Base-by-base conservation (phyloP, 2,888 invertebrate genomes). In the Noctua comes region DNA sequence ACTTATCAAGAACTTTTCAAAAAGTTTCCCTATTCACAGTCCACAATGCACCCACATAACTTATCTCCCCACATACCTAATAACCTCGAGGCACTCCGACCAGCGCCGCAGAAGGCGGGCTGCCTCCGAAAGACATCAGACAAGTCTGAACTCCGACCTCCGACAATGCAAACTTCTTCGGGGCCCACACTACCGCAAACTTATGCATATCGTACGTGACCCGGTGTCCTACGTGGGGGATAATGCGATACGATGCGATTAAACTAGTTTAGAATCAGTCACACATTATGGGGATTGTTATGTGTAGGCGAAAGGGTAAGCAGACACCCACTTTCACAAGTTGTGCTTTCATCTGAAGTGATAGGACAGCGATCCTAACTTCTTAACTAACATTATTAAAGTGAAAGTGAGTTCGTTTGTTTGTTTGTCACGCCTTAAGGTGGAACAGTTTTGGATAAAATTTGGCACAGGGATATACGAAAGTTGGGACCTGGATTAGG, bases 151-250 rank as follows among this genome's bases (percentile, higher is more conserved):
- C 72, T 76, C 31, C 36, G 36, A 74, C 31, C 81, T 54, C 40
- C 51, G 0, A 80, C 73, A 85, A 82, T 70, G 74, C 72, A 78
- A 84, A 85, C 74, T 85, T 80, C 54, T 6, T n/a, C 68, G 54
- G 18, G 65, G 46, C 36, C 27, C 54, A 84, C 68, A 69, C 77
- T 65, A 66, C 68, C 74, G 18, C 48, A n/a, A 85, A 73, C 82
- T 73, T 75, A 69, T 71, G 64, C 80, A 69, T 70, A 82, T 51
- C 48, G 46, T 24, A 36, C 59, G 27, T 31, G 65, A 40, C 16
- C 73, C 36, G 4, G 68, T 54, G 69, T 24, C 70, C 66, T 27
- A 70, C 7, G 40, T 24, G 54, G 10, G n/a, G 24, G 2, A 16
- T 40, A 7, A 46, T 24, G 70, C 69, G 24, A 76, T 48, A 57